Conservation (phyloP, 1,140 invertebrate species). For the Tribolium madens region DNA sequence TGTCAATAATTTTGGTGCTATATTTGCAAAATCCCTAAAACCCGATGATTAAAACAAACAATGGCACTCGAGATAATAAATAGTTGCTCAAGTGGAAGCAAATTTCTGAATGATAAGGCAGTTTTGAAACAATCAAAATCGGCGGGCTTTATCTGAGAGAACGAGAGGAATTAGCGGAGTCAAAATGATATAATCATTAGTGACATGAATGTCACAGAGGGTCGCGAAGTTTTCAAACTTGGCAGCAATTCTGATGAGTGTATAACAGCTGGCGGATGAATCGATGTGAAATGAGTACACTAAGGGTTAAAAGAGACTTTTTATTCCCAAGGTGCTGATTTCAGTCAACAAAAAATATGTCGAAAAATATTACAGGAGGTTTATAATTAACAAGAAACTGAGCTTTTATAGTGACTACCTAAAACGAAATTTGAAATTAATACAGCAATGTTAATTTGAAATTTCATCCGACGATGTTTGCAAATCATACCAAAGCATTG, state of each 20-base stretch:
- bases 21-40: not conserved
- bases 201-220: slow-evolving; percentile 51
- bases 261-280: slow-evolving; percentile 59
- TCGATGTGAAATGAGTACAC: slow-evolving; percentile 56
- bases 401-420: not conserved
- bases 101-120: slow-evolving; percentile 43
- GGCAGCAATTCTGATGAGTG: slow-evolving; percentile 55
- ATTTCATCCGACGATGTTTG: slow-evolving; percentile 12
- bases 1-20: slow-evolving; percentile 2
- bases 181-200: slow-evolving; percentile 55
- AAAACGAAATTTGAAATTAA: slow-evolving; percentile 5
- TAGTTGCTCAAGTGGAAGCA: slow-evolving; percentile 35
- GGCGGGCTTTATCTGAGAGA: slow-evolving; percentile 40
- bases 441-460: slow-evolving; percentile 14
- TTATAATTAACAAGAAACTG: slow-evolving; percentile 1
- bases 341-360: slow-evolving; percentile 17
- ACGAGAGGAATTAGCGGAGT: slow-evolving; percentile 49
- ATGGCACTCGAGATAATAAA: slow-evolving; percentile 25
- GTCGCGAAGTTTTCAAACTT: slow-evolving; percentile 55
- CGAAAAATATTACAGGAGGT: not conserved
- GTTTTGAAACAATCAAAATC: slow-evolving; percentile 44
- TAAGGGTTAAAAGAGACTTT: slow-evolving; percentile 45
- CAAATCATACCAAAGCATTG: slow-evolving; percentile 13
- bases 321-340: not conserved
- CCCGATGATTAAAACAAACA: slow-evolving; percentile 19